Base-by-base conservation (phyloP, 2,113 vertebrate genomes). In the Lamprotornis superbus region DNA sequence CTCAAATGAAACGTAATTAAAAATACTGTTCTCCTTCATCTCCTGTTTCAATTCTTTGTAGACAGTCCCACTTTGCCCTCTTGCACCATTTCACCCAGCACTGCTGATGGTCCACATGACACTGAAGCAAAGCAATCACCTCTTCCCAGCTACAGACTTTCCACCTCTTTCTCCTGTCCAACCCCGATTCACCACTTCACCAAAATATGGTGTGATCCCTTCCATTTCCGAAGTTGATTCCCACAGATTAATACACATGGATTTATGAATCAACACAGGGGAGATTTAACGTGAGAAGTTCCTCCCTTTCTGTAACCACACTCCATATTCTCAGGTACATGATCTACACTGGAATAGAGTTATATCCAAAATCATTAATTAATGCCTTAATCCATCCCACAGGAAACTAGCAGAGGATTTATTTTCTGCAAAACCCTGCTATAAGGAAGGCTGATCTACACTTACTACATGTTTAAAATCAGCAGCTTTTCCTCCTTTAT, bases 1-100 rank as follows among this genome's bases (percentile, higher is more conserved):
- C 88, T 82, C 90, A 75, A n/a, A 82, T 76, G 69, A 96, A 96
- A 76, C 59, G 46, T 0, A 9, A 94, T 87, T 90, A 94, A 78
- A 90, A 93, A 69, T 42, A 35, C 57, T 82, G 37, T 25, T 79
- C 73, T 78, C 40, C 75, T 86, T 85, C 71, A 65, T 20, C 53
- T 93, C 53, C 9, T 63, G 28, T 57, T 93, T 83, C 71, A 92
- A 61, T 82, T 79, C 61, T 12, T 56, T 74, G 42, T 40, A 87
- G 44, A 87, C 4, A 14, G 46, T 69, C 46, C 46, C 67, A 17
- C 56, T 80, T 61, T 61, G 57, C 52, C 68, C 52, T 92, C 83
- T 33, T 44, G 44, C 87, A 95, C 47, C 52, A 42, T 67, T 42
- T 78, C 44, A 59, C 56, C 56, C 47, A 81, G 64, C 68, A 67